phyloP scores from a whole-genome alignment of 2,797 vertebrate species.

The Bovichtus diacanthus region DNA sequence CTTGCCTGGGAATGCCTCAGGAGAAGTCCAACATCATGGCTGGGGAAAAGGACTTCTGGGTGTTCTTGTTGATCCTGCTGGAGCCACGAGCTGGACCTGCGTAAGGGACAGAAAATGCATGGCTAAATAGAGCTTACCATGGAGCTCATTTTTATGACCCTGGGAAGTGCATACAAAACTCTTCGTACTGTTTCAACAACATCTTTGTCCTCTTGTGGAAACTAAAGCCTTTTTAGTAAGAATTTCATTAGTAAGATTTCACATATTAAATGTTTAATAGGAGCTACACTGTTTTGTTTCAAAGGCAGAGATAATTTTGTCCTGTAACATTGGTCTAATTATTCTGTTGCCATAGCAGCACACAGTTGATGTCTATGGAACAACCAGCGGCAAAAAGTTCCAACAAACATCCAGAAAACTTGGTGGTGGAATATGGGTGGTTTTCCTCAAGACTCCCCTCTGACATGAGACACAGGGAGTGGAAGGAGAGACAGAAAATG shows the following conservation, averaged over 20 bases:
- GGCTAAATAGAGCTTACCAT: neutral
- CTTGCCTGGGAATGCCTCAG: neutral
- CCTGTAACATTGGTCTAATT: conserved; percentile 21
- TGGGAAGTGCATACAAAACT: conserved; percentile 5
- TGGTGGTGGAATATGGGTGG: conserved; percentile 78
- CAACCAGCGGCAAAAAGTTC: conserved; percentile 70
- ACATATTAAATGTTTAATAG: conserved; percentile 18
- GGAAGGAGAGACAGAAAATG: conserved; percentile 64
- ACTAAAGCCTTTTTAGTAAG: neutral
- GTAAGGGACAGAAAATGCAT: conserved; percentile 3
- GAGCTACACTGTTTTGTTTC: conserved; percentile 3
- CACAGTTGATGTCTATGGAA: conserved; percentile 81
- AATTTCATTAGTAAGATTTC: conserved; percentile 16
- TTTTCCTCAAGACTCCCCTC: conserved; percentile 84
- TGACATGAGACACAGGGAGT: conserved; percentile 78
- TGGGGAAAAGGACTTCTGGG: neutral
- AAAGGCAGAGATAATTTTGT: conserved; percentile 30
- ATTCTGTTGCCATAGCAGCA: conserved; percentile 53
- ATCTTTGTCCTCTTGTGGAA: conserved; percentile 2
- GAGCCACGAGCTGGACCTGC: conserved; percentile 7
- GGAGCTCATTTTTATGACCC: conserved; percentile 21
- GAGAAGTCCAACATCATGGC: neutral
- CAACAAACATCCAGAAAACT: conserved; percentile 63
- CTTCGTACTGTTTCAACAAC: conserved; percentile 18
- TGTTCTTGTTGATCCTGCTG: conserved; percentile 9